Conservation (phyloP, 2,113 vertebrate genomes). For the Merops nubicus region DNA sequence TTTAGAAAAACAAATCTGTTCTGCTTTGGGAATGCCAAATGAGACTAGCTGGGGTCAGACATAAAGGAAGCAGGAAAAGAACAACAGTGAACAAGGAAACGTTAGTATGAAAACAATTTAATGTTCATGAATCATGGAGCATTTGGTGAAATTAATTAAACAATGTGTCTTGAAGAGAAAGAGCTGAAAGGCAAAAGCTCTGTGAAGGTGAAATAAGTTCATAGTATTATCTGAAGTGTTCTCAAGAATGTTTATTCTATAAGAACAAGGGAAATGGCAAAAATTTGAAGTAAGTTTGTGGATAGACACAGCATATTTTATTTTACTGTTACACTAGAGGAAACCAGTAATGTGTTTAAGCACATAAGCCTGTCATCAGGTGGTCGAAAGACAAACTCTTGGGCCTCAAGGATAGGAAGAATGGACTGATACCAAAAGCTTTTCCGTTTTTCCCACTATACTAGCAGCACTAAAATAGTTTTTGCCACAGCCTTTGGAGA, state of each 20-base stretch:
- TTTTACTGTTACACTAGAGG: neutral
- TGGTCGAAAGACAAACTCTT: neutral
- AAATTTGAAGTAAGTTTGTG: neutral
- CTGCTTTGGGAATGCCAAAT: neutral
- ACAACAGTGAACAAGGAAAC: slow-evolving; percentile 49
- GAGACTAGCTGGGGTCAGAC: neutral
- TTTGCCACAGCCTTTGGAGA: neutral
- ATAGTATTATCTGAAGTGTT: neutral
- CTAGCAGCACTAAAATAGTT: neutral
- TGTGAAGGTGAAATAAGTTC: neutral
- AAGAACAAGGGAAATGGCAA: neutral
- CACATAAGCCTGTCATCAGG: neutral
- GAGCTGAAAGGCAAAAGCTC: neutral
- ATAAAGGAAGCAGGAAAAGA: slow-evolving; percentile 61
- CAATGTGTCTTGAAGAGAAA: neutral
- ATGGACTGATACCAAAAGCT: neutral
- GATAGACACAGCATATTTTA: neutral
- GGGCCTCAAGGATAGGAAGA: neutral
- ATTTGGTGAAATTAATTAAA: slow-evolving; percentile 44
- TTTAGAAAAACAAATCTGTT: slow-evolving; percentile 46
- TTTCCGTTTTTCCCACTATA: neutral
- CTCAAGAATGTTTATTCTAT: neutral
- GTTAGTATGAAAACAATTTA: slow-evolving; percentile 32
- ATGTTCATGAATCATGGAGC: neutral
- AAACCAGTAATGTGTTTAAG: neutral